Evolutionary conservation across 2,888 invertebrate genomes (phyloP), one percentile per base, ranked within the genome.

Genomic region (Drosophila parthenogenetica): DNA sequence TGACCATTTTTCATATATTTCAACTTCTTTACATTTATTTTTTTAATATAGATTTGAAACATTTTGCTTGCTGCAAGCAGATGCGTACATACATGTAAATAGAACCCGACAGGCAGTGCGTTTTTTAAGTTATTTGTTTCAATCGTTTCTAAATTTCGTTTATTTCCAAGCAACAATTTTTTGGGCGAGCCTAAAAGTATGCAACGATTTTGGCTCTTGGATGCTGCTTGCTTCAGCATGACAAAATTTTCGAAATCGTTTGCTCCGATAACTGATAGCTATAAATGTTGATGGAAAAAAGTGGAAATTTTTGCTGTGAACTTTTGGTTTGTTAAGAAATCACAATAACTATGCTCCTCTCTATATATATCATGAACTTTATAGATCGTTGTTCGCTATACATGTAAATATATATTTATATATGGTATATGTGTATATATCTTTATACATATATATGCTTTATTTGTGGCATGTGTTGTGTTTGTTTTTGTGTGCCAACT

Each of bases 341-440:
- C 81, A 84, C 87, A 87, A 83, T 81, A 80, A 72, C 65, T 77
- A 80, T 68, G 86, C 64, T 67, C 65, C 63, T 70, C 62, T 66
- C 62, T 64, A 65, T 68, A 67, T 73, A 25, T 72, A 35, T 62
- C 46, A 46, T 66, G 79, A 75, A 69, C 69, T 66, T 64, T 59
- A 29, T 35, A 60, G 60, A 81, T 85, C 81, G 79, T 81, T 85
- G 86, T 79, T 59, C 69, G 65, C 68, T 69, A 68, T 67, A 76
- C 68, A 70, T 78, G 81, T 84, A 81, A 71, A 74, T 84, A 77
- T 77, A 77, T 71, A 57, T 78, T 35, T 58, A 17, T 46, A 25
- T 50, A 50, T 45, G 35, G 29, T 63, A 48, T 59, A 43, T 55
- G 22, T 64, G 43, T 74, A 42, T 61, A 62, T 61, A 55, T 74